Base-by-base conservation (phyloP, 2,888 invertebrate genomes). In the Elysia crispata region DNA sequence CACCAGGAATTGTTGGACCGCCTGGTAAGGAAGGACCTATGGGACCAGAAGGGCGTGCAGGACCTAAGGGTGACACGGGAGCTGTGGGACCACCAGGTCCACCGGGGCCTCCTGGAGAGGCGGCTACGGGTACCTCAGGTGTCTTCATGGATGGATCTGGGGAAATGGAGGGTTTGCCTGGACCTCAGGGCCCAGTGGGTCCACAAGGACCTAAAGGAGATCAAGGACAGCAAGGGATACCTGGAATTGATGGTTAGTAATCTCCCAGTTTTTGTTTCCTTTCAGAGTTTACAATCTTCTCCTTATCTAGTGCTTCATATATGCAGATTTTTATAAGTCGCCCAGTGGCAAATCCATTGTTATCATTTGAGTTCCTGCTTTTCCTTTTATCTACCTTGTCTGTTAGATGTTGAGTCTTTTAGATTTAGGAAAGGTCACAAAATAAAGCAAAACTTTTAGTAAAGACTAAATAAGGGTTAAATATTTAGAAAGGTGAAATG, bases 191-290 rank as follows among this genome's bases (percentile, higher is more conserved):
- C 62, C 49, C 74, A 28, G 81, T 76, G 30, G 86, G 86, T 13
- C 57, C 67, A 20, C 77, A 74, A 64, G 85, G 86, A 41, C 83
- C 79, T 20, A 77, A 80, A 13, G 86, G 88, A 54, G 84, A 85
- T 15, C 78, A 83, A n/a, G 88, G 88, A 13, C 79, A 83, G 20
- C 80, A 81, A 18, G 83, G 82, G 1, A 70, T 57, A 8, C 50
- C 73, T 5, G 83, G 82, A 5, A 67, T 49, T 0, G 70, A 64
- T 30, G 79, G 77, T 15, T 41, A 41, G 25, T 77, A 6, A 50
- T 67, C 6, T 60, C 5, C 11, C n/a, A 6, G 41, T 41, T 3
- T 41, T 11, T 41, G 41, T 41, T 11, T 41, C 41, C 41, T 11
- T 41, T 11, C 3, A n/a, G n/a, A n/a, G n/a, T n/a, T n/a, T n/a